Conservation (phyloP, 2,113 vertebrate genomes). For the Poeciliopsis turrubarensis region DNA sequence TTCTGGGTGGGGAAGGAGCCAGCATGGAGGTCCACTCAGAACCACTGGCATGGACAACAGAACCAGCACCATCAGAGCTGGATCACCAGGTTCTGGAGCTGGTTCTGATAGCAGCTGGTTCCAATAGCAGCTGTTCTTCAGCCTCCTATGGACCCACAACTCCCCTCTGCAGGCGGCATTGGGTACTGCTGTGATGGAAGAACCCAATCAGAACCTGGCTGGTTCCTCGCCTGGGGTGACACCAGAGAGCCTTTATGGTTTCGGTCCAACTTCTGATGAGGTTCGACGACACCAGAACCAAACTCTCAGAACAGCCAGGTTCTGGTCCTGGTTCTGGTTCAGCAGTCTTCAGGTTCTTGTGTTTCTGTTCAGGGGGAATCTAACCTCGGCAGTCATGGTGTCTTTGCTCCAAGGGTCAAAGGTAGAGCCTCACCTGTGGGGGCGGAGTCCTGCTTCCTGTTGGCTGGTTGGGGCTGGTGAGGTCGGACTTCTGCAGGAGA, state of each 20-base stretch:
- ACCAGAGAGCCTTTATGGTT: background rate
- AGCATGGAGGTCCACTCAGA: background rate
- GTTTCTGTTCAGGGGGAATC: background rate
- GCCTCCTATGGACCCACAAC: too few relatives aligned
- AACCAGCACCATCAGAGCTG: too few relatives aligned
- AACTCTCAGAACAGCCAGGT: background rate
- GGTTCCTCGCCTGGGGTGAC: background rate
- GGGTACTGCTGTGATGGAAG: background rate
- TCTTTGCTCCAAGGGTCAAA: background rate
- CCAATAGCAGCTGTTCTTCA: too few relatives aligned
- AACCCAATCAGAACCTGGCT: background rate
- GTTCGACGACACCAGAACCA: background rate
- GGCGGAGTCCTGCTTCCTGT: slow-evolving; percentile 6
- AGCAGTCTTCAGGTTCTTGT: too few relatives aligned
- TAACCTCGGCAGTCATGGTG: background rate
- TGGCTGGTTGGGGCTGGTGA: slow-evolving; percentile 29
- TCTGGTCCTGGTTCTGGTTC: too few relatives aligned
- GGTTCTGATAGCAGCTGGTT: too few relatives aligned
- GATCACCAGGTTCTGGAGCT: too few relatives aligned
- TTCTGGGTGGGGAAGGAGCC: background rate
- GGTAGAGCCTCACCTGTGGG: slow-evolving; percentile 47
- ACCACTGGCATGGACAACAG: too few relatives aligned
- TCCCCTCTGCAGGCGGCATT: too few relatives aligned
- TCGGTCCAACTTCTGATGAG: background rate
- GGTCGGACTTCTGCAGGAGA: slow-evolving; percentile 48